Percentiles rank a stretch among this genome's conserved stretches.
Evolutionary conservation across 2,797 vertebrate species (phyloP).

Genomic region (Ibycter americanus): DNA sequence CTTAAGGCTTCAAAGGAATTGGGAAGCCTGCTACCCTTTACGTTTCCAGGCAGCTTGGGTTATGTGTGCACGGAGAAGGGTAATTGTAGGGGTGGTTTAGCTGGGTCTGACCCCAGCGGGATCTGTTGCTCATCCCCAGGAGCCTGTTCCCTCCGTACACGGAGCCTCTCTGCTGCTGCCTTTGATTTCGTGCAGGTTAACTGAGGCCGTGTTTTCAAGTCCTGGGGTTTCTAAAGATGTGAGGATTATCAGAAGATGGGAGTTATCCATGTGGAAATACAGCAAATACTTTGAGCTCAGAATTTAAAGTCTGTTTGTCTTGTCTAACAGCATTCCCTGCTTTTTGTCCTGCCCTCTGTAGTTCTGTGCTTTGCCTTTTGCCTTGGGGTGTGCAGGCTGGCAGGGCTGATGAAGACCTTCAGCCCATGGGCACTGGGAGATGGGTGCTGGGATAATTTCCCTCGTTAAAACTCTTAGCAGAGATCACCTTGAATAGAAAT

Average conservation of each 20-base stretch:
- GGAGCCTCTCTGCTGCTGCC: neutral
- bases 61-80: neutral
- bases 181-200: neutral
- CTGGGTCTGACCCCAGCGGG: neutral
- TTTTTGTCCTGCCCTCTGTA: neutral
- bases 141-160: neutral
- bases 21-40: neutral
- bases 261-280: neutral
- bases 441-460: neutral
- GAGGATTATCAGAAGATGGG: neutral
- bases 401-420: neutral
- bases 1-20: constrained; percentile 4
- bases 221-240: neutral
- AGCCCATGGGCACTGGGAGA: neutral
- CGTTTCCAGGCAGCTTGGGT: neutral
- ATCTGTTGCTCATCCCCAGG: neutral
- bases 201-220: neutral
- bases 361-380: neutral
- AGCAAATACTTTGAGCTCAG: neutral
- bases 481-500: neutral
- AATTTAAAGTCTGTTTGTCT: neutral
- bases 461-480: neutral
- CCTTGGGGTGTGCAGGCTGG: neutral
- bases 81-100: neutral
- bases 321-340: neutral